Evolutionary conservation across 2,797 vertebrate species (phyloP), one percentile per base, ranked within the genome.

Genomic region (Macroramphosus scolopax): DNA sequence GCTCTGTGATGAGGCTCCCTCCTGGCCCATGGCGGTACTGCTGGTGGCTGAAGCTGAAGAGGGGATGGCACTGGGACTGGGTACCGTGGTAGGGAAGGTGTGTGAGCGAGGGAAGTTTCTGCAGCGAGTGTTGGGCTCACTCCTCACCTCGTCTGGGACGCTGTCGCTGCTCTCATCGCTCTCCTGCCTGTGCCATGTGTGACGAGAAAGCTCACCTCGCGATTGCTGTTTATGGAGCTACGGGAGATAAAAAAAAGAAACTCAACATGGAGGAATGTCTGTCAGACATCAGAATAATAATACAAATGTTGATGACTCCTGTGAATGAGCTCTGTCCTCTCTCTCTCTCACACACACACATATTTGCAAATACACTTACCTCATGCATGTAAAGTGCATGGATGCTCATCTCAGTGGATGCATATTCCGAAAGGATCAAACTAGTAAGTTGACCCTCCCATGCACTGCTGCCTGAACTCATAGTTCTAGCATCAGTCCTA

Each of bases 391-490:
- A 97, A 69, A 99, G 88, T 7, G 96, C 95, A 0, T 99, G 96
- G 58, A 99, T 91, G 83, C 96, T 98, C 96, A 99, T 99, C 80
- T 99, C 96, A 0, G 94, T 98, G 33, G 95, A 98, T 6, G 97
- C 95, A 0, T 96, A 98, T 67, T 98, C 96, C 0, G 96, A 98
- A 40, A 98, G 87, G 63, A 97, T 89, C 85, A 96, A 80, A 84
- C 96, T 99, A 72, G 94, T 93, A 33, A 96, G 88, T 41, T 97
- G 95, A 54, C 94, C 95, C 79, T 98, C 96, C 96, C 95, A 98
- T 13, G 91, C 93, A 1, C 96, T 99, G 88, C 96, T 97, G 37
- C 95, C 93, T 0, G 94, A 96, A 76, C 96, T 98, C 75, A 94
- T 89, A 0, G 93, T 96, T 55, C 91, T 90, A 2, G 93, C 92